Evolutionary conservation across 2,888 invertebrate species (phyloP).

Genomic region (Drosophila borborema): DNA sequence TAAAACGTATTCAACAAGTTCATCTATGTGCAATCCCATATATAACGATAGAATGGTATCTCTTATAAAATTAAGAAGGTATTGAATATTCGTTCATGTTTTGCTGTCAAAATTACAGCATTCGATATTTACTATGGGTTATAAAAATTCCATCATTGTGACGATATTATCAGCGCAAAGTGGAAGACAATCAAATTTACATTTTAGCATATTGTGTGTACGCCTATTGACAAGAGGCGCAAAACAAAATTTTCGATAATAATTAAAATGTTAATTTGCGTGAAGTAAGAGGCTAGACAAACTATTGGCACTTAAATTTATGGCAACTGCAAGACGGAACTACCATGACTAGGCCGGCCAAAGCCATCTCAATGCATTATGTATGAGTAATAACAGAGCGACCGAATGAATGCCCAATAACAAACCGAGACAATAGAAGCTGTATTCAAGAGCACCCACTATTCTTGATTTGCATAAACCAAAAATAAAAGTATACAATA

Average conservation of each 20-base stretch:
- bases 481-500: constrained; percentile 33
- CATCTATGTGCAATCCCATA: constrained; percentile 4
- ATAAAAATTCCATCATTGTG: constrained; percentile 67
- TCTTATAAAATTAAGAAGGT: background rate
- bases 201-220: constrained; percentile 47
- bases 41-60: constrained; percentile 12
- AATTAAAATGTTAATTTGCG: constrained; percentile 80
- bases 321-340: constrained; percentile 78
- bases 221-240: constrained; percentile 40
- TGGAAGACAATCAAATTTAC: constrained; percentile 67
- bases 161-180: constrained; percentile 43
- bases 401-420: constrained; percentile 55
- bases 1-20: constrained; percentile 32
- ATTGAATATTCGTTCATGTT: constrained; percentile 27
- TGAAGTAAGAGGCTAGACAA: constrained; percentile 82
- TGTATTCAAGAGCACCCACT: constrained; percentile 80
- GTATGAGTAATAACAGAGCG: constrained; percentile 74
- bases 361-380: constrained; percentile 62
- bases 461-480: constrained; percentile 68
- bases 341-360: constrained; percentile 43
- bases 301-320: constrained; percentile 78
- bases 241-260: constrained; percentile 68
- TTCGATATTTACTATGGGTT: constrained; percentile 40
- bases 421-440: constrained; percentile 51
- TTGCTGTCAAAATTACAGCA: constrained; percentile 51